Percentiles rank a stretch among this genome's conserved stretches.
Evolutionary conservation across 2,888 invertebrate species (phyloP).

Genomic region (Ennomos quercinarius): DNA sequence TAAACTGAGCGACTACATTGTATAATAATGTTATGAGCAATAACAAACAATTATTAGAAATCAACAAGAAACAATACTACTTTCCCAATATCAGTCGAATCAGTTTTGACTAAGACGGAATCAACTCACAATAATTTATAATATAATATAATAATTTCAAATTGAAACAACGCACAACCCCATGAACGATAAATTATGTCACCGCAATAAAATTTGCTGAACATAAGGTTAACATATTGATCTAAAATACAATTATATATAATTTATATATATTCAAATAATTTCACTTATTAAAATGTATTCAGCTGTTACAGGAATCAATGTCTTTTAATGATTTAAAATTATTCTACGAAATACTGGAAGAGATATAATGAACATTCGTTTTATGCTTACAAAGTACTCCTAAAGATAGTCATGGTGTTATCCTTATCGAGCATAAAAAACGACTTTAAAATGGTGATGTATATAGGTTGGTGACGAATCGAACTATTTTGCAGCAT

Average conservation of each 20-base stretch:
- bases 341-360: constrained; percentile 47
- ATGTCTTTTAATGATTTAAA: constrained; percentile 40
- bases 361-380: constrained; percentile 55
- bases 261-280: constrained; percentile 47
- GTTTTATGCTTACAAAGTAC: constrained; percentile 59
- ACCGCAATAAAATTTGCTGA: constrained; percentile 65
- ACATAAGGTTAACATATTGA: constrained; percentile 77
- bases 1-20: constrained; percentile 7
- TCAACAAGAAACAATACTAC: constrained; percentile 49
- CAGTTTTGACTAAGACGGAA: constrained; percentile 72
- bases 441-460: constrained; percentile 55
- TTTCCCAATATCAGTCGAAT: constrained; percentile 66
- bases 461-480: constrained; percentile 59
- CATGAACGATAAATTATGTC: constrained; percentile 57
- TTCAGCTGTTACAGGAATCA: constrained; percentile 42
- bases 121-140: constrained; percentile 58
- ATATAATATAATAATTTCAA: constrained; percentile 56
- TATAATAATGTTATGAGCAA: constrained; percentile 3
- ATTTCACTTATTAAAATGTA: constrained; percentile 45
- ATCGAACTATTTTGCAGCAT: constrained; percentile 29
- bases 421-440: constrained; percentile 59
- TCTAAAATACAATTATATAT: constrained; percentile 57
- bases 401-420: constrained; percentile 59
- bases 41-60: constrained; percentile 40
- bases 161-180: constrained; percentile 76